These are phyloP conservation scores for Acyrthosiphon pisum DNA, from an alignment of 1,140 invertebrate species.

Conservation along the genomic window DNA sequence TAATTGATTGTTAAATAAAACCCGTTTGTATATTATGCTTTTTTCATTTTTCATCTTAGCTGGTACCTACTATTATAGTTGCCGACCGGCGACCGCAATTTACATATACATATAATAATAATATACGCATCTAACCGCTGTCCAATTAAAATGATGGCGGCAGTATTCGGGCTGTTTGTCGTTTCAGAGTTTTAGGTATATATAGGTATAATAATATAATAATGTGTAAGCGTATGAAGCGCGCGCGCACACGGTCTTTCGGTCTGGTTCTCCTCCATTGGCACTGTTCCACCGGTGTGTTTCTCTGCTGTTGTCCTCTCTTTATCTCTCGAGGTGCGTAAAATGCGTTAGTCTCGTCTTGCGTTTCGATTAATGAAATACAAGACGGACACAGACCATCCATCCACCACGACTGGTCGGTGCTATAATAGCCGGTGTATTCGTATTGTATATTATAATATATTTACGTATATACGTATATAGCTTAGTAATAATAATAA, in stretches of 20 bases:
- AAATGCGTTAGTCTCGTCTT: background rate
- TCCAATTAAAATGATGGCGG: conserved; percentile 34
- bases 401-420: background rate
- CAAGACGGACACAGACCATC: background rate
- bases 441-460: background rate
- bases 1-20: conserved; percentile 28
- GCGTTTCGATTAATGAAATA: conserved; percentile 34
- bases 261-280: conserved; percentile 15
- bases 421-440: background rate
- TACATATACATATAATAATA: background rate
- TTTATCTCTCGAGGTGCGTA: background rate
- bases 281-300: conserved; percentile 8
- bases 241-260: background rate
- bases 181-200: conserved; percentile 9
- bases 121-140: background rate
- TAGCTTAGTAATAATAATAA: background rate
- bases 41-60: background rate
- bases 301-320: background rate
- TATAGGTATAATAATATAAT: conserved; percentile 20
- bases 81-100: background rate
- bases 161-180: conserved; percentile 12
- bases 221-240: background rate
- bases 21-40: background rate
- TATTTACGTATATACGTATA: background rate
- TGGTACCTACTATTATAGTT: background rate